Percentiles rank a stretch among this genome's conserved stretches.
Conservation (phyloP, 92 coral and sea anemone species). For the Scolanthus callimorphus region DNA sequence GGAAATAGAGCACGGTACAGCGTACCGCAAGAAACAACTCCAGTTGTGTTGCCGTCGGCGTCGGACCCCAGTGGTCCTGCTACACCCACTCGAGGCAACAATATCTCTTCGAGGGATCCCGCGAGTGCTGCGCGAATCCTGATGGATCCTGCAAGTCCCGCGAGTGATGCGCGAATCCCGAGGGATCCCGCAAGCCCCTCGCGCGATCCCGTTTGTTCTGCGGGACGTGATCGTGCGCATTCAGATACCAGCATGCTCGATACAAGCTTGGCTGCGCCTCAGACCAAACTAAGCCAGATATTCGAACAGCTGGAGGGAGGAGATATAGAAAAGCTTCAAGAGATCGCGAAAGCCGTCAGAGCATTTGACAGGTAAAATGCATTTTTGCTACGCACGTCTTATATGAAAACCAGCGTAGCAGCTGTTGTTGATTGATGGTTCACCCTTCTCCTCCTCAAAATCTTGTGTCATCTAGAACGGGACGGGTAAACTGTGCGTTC, state of each 20-base stretch:
- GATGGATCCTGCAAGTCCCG: neutral
- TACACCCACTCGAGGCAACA: neutral
- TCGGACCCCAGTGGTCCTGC: neutral
- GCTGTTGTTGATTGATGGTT: too few relatives aligned
- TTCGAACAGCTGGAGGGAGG: slow-evolving; percentile 73
- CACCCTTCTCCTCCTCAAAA: too few relatives aligned
- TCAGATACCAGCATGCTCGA: slow-evolving; percentile 11
- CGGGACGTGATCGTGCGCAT: neutral
- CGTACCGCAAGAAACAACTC: too few relatives aligned
- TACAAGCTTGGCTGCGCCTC: slow-evolving; percentile 22
- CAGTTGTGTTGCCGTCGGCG: too few relatives aligned
- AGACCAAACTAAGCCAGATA: slow-evolving; percentile 48
- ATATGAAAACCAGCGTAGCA: too few relatives aligned
- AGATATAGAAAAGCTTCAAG: slow-evolving; percentile 68
- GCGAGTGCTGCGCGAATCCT: neutral
- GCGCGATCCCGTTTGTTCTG: neutral
- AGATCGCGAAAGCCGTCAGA: slow-evolving; percentile 82
- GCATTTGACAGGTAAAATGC: slow-evolving; percentile 82
- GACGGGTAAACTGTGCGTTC: too few relatives aligned
- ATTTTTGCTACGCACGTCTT: too few relatives aligned
- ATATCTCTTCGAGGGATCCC: neutral
- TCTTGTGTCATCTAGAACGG: too few relatives aligned
- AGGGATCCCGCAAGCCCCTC: neutral
- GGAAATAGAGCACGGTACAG: neutral
- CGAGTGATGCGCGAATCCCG: neutral